Evolutionary conservation across 2,113 vertebrate genomes (phyloP).

Genomic region (Desmodus rotundus): DNA sequence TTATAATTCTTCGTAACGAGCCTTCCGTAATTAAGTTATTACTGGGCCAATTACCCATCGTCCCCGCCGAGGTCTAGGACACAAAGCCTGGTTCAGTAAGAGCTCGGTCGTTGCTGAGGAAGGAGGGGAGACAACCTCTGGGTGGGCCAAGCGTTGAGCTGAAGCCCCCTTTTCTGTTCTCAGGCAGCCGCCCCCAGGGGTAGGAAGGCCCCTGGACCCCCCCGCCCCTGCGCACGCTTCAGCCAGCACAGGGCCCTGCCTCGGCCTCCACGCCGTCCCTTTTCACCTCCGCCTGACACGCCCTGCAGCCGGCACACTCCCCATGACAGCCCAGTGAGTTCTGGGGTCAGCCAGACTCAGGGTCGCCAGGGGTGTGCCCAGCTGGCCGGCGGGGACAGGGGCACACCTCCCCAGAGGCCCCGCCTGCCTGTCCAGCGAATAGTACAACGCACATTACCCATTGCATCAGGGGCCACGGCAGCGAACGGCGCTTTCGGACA

Average conservation of each 20-base stretch:
- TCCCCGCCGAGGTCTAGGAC: not conserved
- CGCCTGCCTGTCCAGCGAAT: not conserved
- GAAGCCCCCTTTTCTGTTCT: not conserved
- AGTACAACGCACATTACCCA: accelerated
- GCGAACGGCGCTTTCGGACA: accelerated
- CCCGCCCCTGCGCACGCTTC: not conserved
- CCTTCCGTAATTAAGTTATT: not conserved
- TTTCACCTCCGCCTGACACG: not conserved
- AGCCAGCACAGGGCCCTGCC: not conserved
- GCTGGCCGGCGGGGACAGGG: not conserved
- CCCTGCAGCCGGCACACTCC: accelerated
- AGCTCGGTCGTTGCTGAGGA: not conserved
- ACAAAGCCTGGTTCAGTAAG: accelerated
- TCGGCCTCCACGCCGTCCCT: accelerated
- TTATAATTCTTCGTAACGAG: not conserved
- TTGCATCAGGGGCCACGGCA: accelerated
- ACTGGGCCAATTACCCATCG: not conserved
- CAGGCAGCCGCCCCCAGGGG: not conserved
- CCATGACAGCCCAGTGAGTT: accelerated
- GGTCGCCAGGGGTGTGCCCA: not conserved
- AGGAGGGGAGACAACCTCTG: not conserved
- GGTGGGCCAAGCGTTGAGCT: not conserved
- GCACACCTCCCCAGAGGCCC: too few species aligned
- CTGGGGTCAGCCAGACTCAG: accelerated
- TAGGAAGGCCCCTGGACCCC: not conserved